Evolutionary conservation across 2,797 vertebrate species (phyloP).

Genomic region (Alcedo atthis): DNA sequence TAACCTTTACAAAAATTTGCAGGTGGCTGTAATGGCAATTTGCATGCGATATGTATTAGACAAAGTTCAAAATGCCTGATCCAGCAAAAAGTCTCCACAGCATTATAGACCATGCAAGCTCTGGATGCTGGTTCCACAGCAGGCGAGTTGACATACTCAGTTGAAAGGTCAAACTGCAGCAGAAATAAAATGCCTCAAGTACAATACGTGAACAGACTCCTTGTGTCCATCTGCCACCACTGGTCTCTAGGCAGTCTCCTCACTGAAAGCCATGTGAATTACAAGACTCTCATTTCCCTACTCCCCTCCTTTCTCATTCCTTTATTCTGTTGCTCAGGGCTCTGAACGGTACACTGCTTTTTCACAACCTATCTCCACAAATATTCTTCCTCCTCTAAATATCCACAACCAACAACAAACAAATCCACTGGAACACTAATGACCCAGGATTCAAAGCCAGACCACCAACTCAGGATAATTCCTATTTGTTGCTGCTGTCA

Average conservation of each 20-base stretch:
- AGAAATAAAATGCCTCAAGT: conserved; percentile 49
- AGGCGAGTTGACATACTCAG: conserved; percentile 29
- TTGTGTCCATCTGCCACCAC: neutral
- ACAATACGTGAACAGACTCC: neutral
- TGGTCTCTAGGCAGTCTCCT: neutral
- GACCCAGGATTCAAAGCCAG: neutral
- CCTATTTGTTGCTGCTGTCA: neutral
- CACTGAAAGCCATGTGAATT: neutral
- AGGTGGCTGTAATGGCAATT: conserved; percentile 19
- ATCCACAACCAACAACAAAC: neutral
- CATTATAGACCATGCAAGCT: neutral
- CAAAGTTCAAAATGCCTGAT: neutral
- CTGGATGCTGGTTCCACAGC: conserved; percentile 30
- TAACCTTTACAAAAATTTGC: conserved; percentile 44
- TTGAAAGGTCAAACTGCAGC: conserved; percentile 49
- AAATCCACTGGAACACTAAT: neutral
- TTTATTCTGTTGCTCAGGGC: neutral
- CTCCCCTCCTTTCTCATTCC: neutral
- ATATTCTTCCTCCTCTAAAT: neutral
- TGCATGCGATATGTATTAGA: conserved; percentile 30
- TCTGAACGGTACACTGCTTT: neutral
- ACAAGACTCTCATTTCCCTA: neutral
- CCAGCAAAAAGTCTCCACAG: conserved; percentile 32
- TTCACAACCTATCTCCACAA: neutral
- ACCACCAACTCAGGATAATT: neutral